Base-by-base conservation (phyloP, 1,140 invertebrate species). In the Zaprionus vittiger region DNA sequence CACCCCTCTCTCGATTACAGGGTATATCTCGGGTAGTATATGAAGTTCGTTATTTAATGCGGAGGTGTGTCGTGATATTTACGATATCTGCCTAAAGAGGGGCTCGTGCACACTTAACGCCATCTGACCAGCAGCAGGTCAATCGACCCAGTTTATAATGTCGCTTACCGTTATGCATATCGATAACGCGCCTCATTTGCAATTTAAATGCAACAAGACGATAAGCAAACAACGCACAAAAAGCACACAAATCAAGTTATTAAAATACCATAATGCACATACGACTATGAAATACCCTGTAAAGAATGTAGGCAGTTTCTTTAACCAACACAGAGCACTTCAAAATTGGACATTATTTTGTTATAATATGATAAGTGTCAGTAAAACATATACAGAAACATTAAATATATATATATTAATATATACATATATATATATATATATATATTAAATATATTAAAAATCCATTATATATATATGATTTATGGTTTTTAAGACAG, bases 101-200 rank as follows among this genome's bases (percentile, higher is more conserved):
- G 47, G 47, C 47, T 52, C 9, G 47, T 52, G 20, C 47, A 52
- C 17, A 49, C 47, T 49, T 49, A 49, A 20, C 17, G 6, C 47
- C 47, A 17, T 1, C 20, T 22, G 47, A 24, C 12, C 20, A 24
- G 47, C 20, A 52, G 4, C 20, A 24, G 47, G 20, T 24, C 47
- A 24, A 52, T 52, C 47, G 20, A 52, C 47, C 47, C 47, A 52
- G 47, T 52, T 52, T 49, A 49, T 49, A 49, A 49, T 17, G 47
- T 49, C 17, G 47, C 20, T 52, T 52, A 24, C 47, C 47, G 47
- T 52, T 52, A 52, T 9, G n/a, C 47, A 52, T 52, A 52, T 52
- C 20, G 20, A 52, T 52, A 52, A 52, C 20, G 38, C 15, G 47
- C 5, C 47, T 20, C 47, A 52, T 52, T 52, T 52, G 47, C 20